Evolutionary conservation across 2,888 invertebrate genomes (phyloP).

Genomic region (Parnassius glacialis): DNA sequence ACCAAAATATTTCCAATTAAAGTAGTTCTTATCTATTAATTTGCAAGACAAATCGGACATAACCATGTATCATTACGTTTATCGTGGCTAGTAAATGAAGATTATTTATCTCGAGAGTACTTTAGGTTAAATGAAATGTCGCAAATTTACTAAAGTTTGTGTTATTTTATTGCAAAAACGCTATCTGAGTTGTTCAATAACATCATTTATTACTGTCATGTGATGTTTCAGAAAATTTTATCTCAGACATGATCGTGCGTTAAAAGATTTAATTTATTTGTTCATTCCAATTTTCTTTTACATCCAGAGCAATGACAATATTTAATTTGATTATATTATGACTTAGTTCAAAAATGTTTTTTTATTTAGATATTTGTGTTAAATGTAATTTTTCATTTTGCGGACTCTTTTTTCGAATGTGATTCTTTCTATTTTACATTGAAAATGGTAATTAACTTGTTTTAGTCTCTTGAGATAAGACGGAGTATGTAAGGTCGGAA

Average conservation of each 20-base stretch:
- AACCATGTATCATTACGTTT: constrained; percentile 12
- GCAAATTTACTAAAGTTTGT: constrained; percentile 14
- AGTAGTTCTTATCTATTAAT: constrained; percentile 4
- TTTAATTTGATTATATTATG: background rate
- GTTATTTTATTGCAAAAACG: constrained; percentile 19
- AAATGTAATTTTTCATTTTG: too few species aligned
- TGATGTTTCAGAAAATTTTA: constrained; percentile 13
- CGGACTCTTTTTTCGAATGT: too few species aligned
- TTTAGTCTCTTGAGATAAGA: background rate
- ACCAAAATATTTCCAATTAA: background rate
- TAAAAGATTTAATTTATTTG: constrained; percentile 15
- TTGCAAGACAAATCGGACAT: constrained; percentile 5
- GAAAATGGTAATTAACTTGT: too few species aligned
- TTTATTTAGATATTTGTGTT: too few species aligned
- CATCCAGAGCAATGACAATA: background rate
- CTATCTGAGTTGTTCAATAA: constrained; percentile 22
- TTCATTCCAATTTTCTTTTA: background rate
- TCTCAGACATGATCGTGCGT: constrained; percentile 16
- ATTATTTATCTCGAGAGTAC: constrained; percentile 24
- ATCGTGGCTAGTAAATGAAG: constrained; percentile 22
- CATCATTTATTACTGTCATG: constrained; percentile 24
- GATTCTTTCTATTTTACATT: too few species aligned
- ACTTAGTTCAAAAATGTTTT: too few species aligned
- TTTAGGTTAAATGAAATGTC: constrained; percentile 20
- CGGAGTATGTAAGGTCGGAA: constrained; percentile 33